Evolutionary conservation across 2,113 vertebrate species (phyloP), one percentile per base, ranked within the genome.

Genomic region (Sinocyclocheilus anophthalmus): DNA sequence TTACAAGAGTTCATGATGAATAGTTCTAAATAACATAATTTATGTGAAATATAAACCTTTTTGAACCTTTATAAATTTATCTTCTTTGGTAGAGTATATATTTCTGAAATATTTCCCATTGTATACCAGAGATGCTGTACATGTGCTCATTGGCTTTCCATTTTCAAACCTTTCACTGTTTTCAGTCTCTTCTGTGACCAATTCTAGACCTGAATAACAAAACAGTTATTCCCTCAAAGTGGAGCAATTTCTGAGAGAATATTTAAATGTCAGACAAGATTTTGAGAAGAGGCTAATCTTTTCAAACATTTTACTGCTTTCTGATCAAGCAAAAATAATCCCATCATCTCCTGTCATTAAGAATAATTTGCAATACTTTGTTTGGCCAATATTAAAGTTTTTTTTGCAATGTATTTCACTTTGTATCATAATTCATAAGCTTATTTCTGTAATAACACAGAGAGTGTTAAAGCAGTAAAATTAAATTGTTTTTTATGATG

Each of bases 401-500:
- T 30, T 77, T 83, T 39, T 24, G 72, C 72, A 77, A 77, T 39
- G 39, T 42, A 39, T 80, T 42, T 61, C 9, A 33, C 22, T 26
- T 5, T 7, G 37, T 70, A 79, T 55, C 24, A 72, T 70, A 72
- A 63, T 57, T 55, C 61, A 73, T 70, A 84, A 18, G 37, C 14
- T 78, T 84, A 61, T 75, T 63, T 84, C 42, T 63, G 24, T 84
- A 78, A 63, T 63, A 57, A 42, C 55, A 48, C 63, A 16, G 22
- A 65, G 48, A 50, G 55, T 45, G 72, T 48, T 20, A 37, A 24
- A 73, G 69, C 69, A 63, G 69, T 81, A 59, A 77, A 85, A 85
- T 37, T 22, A 81, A 83, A 81, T 86, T 86, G 65, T 11, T 14
- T 70, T 85, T 76, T 61, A 83, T 78, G 77, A 85, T 83, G 50